These are phyloP conservation scores for Diadromus collaris DNA, from an alignment of 2,888 invertebrate genomes.

Conservation along the genomic window DNA sequence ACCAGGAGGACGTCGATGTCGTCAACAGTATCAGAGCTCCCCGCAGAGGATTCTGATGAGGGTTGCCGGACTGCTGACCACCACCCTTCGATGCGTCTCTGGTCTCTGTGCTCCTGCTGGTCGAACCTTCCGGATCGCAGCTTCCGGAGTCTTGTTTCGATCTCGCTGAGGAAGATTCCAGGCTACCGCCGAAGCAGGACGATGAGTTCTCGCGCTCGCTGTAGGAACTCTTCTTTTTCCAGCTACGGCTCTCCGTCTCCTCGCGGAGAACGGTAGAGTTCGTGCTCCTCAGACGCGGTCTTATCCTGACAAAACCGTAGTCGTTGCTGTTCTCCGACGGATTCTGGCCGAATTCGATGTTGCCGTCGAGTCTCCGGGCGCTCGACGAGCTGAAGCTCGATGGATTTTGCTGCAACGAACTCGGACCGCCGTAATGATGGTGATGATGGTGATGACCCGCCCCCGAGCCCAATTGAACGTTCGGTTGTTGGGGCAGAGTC, in stretches of 20 bases:
- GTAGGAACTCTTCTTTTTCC: constrained; percentile 61
- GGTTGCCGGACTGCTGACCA: constrained; percentile 41
- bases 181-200: constrained; percentile 59
- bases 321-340: constrained; percentile 73
- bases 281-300: constrained; percentile 76
- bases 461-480: constrained; percentile 59
- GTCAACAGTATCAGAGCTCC: constrained; percentile 77
- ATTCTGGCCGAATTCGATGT: constrained; percentile 58
- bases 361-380: constrained; percentile 48
- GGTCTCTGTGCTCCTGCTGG: constrained; percentile 67
- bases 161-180: constrained; percentile 50
- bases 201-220: constrained; percentile 69
- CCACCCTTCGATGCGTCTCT: constrained; percentile 68
- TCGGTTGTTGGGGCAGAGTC: constrained; percentile 79
- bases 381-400: constrained; percentile 40
- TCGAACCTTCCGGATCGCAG: constrained; percentile 66
- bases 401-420: constrained; percentile 66
- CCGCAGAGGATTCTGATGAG: constrained; percentile 72
- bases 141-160: constrained; percentile 67
- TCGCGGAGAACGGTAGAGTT: constrained; percentile 74
- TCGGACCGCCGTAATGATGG: constrained; percentile 68
- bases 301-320: constrained; percentile 76
- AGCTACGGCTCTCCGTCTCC: constrained; percentile 68
- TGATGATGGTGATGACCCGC: constrained; percentile 54
- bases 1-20: constrained; percentile 78